phyloP scores from a whole-genome alignment of 2,797 vertebrate species.

The Podarcis lilfordi region DNA sequence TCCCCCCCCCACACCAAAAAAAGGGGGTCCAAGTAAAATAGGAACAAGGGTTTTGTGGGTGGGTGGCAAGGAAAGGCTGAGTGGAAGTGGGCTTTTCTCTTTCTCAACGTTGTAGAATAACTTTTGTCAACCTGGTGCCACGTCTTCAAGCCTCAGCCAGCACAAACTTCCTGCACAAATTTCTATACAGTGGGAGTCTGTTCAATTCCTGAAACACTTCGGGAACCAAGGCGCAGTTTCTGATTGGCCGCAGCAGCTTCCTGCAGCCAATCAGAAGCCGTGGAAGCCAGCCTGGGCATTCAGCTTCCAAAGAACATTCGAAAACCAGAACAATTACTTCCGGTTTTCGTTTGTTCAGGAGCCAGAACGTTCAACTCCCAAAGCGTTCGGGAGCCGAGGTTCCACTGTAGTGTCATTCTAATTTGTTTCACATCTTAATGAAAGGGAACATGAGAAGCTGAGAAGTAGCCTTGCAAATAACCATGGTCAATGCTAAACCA shows the following conservation, averaged over 20 bases:
- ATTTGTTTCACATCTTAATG: background rate
- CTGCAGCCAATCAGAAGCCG: no score
- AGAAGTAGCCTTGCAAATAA: background rate
- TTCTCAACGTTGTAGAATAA: background rate
- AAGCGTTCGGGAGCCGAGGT: no score
- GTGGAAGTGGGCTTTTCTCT: background rate
- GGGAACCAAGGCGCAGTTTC: no score
- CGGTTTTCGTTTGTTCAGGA: background rate
- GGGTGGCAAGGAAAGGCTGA: fast-evolving
- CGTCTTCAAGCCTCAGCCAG: no score
- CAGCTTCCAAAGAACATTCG: no score
- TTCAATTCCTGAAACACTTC: background rate
- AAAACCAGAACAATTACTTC: background rate
- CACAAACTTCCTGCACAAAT: no score
- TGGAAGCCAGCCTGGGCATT: no score
- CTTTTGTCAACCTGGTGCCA: background rate
- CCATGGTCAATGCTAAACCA: no score
- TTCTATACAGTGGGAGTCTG: no score
- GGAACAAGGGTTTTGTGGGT: fast-evolving
- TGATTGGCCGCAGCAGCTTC: no score
- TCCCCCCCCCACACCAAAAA: background rate
- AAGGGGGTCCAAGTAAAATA: fast-evolving
- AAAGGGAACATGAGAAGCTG: background rate
- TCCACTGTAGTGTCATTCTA: no score
- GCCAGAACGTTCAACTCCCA: background rate